Base-by-base conservation (phyloP, 2,797 vertebrate species). In the Meda fulgida region DNA sequence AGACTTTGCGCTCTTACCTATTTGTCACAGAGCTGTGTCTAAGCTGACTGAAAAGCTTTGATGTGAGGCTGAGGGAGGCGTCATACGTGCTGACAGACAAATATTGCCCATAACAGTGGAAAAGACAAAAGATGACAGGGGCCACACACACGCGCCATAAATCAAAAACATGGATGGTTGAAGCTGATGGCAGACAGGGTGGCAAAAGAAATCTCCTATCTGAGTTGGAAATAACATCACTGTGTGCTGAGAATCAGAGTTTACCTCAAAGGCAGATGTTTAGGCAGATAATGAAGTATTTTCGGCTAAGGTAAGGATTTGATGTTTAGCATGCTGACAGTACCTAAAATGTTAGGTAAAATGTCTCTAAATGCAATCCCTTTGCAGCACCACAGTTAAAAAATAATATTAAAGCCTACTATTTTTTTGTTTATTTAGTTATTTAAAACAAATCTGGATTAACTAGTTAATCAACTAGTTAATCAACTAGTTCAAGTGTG, bases 161-260 rank as follows among this genome's bases (percentile, higher is more conserved):
- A 84, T 18, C 46, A 43, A 78, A 77, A 66, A 69, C 23, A 55
- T 66, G 46, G 53, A 34, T 83, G 70, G 26, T 48, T 75, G n/a
- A 72, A 84, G 69, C 76, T 88, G 65, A 86, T 81, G 81, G 84
- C 89, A 85, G 84, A 81, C 48, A 43, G 81, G 34, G 83, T 38
- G 81, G 78, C 66, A 60, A 80, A 73, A 46, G 29, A 60, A 73
- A 79, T 36, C 16, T 63, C 43, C 7, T 34, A n/a, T 34, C 4
- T 4, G 11, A 55, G 60, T 43, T 53, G 43, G 19, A 65, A 14
- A 76, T 11, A 34, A 51, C 29, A 34, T 13, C n/a, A 46, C 16
- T 46, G 8, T 51, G 36, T 70, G 60, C 58, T 67, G 21, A 46
- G 38, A 14, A 60, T 38, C 63, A 53, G 5, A n/a, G 77, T 71